Base-by-base conservation (phyloP, 2,113 vertebrate species). In the Muscicapa adusta region DNA sequence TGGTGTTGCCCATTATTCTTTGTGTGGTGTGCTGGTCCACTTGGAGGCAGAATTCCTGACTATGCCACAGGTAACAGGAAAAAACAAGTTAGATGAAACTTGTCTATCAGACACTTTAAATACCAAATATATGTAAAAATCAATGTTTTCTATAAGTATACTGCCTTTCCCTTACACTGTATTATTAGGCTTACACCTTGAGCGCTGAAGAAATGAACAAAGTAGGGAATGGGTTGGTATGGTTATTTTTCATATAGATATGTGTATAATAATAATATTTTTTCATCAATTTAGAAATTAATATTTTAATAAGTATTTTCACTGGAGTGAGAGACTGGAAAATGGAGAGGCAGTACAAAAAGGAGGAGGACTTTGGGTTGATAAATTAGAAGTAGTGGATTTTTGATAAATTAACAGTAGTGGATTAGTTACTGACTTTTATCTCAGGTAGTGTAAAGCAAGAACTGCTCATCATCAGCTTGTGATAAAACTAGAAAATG, bases 371-470 rank as follows among this genome's bases (percentile, higher is more conserved):
- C 63, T 91, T 92, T 9, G 23, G 20, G 54, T 86, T 77, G 65
- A 57, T 91, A 74, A 94, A 91, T 79, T 94, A 47, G 42, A 91
- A 57, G 43, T 88, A 93, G 85, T 66, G 56, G 84, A 84, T 97
- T 94, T 48, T 85, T 74, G 62, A 85, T 67, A 42, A 85, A 85
- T 85, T 92, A 54, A 53, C 88, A 65, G 53, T 84, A 89, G 88
- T 77, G 61, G 82, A 92, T 97, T 94, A 90, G 85, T 76, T 87
- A 75, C 25, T 95, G 72, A 86, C 93, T 95, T 96, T 95, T 77
- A 93, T 94, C 90, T 95, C 67, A 34, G 74, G 33, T 85, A 84
- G 34, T 36, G 74, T 94, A 91, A 96, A 94, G 91, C 75, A 95
- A 90, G 88, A 91, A 88, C 76, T 88, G 75, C 45, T 94, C 80